Evolutionary conservation across 37 sponge, comb jelly and placozoan species (phyloP).

Genomic region (Halichondria panicea): DNA sequence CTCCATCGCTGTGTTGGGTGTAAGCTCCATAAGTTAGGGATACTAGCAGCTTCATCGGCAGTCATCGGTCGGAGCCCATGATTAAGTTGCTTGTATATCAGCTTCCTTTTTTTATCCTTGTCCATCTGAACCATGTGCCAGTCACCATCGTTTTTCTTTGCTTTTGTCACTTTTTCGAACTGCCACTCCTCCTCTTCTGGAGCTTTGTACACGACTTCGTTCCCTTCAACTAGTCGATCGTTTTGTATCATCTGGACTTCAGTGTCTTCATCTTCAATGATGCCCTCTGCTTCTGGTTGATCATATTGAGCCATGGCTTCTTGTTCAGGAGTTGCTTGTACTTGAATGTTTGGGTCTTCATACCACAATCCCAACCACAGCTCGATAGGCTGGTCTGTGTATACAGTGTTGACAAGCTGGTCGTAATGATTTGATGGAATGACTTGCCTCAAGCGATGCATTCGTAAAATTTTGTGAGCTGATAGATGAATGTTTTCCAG

Average conservation of each 20-base stretch:
- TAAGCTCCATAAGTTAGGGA: conserved; percentile 33
- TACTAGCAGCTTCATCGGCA: conserved; percentile 14
- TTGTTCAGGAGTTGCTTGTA: no score
- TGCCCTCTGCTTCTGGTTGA: no score
- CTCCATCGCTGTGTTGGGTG: conserved; percentile 40
- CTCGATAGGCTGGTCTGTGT: no score
- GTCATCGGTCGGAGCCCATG: conserved; percentile 65
- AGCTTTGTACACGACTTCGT: conserved; percentile 34
- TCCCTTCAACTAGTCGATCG: conserved; percentile 70
- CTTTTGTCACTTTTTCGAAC: neutral
- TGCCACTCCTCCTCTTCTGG: neutral
- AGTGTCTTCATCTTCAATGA: conserved; percentile 65
- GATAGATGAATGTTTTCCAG: neutral
- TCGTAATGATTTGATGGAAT: no score
- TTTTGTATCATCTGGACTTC: conserved; percentile 62
- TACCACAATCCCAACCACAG: no score
- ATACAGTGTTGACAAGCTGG: no score
- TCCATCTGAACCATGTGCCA: conserved; percentile 54
- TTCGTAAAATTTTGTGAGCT: no score
- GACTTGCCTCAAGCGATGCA: no score
- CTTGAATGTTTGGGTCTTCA: no score
- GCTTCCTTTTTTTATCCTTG: conserved; percentile 14
- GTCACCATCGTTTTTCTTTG: conserved; percentile 2
- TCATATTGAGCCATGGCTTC: no score
- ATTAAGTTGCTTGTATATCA: conserved; percentile 36